Evolutionary conservation across 2,888 invertebrate genomes (phyloP).

Genomic region (Caradrina kadenii): DNA sequence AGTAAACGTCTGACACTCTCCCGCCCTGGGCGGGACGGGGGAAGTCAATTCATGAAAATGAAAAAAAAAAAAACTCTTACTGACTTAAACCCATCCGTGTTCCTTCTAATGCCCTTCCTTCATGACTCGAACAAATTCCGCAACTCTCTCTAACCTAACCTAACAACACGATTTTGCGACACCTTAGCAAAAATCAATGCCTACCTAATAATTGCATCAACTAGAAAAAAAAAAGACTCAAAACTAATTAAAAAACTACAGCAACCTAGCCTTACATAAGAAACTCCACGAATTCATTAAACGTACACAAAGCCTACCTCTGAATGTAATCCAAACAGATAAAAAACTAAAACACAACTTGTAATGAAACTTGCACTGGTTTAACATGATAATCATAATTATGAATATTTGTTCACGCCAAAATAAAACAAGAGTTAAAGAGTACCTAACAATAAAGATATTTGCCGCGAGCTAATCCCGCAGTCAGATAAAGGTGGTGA

Average conservation of each 20-base stretch:
- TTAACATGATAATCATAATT: slow-evolving; percentile 65
- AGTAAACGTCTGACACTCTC: too few species aligned
- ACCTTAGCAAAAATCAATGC: not conserved
- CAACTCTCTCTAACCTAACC: too few species aligned
- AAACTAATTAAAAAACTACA: not conserved
- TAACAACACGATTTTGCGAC: not conserved
- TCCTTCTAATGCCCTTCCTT: too few species aligned
- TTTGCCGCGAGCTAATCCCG: slow-evolving; percentile 63
- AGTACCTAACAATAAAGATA: slow-evolving; percentile 67
- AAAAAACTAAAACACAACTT: slow-evolving; percentile 15
- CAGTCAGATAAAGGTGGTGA: slow-evolving; percentile 31
- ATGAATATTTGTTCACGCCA: slow-evolving; percentile 67
- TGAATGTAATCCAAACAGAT: slow-evolving; percentile 2
- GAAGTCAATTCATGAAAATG: too few species aligned
- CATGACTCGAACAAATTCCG: too few species aligned
- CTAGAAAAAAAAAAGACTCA: not conserved
- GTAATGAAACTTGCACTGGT: slow-evolving; percentile 33
- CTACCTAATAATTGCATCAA: not conserved
- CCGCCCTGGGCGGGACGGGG: too few species aligned
- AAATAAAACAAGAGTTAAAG: slow-evolving; percentile 61
- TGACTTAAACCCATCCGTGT: too few species aligned
- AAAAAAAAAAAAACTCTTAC: too few species aligned
- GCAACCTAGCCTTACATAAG: not conserved
- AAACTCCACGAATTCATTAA: slow-evolving; percentile 17
- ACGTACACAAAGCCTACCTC: not conserved